Evolutionary conservation across 2,797 vertebrate genomes (phyloP), one percentile per base, ranked within the genome.

Genomic region (Rhinogobio ventralis): DNA sequence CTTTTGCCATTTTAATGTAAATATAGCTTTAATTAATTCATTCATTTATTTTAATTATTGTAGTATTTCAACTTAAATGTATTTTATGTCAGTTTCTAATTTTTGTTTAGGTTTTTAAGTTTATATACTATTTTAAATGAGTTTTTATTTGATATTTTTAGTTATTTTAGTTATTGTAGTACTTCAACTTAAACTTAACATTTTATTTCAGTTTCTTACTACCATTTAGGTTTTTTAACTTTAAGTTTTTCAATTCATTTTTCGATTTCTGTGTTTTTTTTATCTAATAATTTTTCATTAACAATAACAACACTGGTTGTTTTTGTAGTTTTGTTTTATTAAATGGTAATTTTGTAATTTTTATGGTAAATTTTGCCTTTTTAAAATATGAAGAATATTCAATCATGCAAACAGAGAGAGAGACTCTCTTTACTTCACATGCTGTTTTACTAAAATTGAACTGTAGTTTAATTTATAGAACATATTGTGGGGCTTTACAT

Each of bases 261-360:
- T 69, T 42, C 2, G 14, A 15, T 45, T 42, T 20, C 2, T 0
- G 23, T 14, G 2, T 36, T 39, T 0, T 7, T 25, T 25, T 69
- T 15, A 6, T 0, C 25, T 25, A 0, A 11, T 28, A 14, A 4
- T 5, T 28, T 15, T 62, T 4, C 42, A 0, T 45, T 25, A 28
- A 28, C 14, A 25, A 7, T 46, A 71, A 15, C 20, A 69, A 7
- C 20, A 23, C 66, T 68, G 2, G 5, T 42, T 2, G 1, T 25
- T 45, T 68, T n/a, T n/a, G n/a, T n/a, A n/a, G 36, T 69, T 69
- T n/a, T 7, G 6, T 71, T 45, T 25, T 46, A 69, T n/a, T 15
- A 45, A 42, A 69, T n/a, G 5, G 0, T 11, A 0, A 13, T 68
- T 68, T 68, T 42, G 4, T 8, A 5, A 0, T 5, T 20, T 36